Evolutionary conservation across 2,797 vertebrate genomes (phyloP).

Genomic region (Bradypus variegatus): DNA sequence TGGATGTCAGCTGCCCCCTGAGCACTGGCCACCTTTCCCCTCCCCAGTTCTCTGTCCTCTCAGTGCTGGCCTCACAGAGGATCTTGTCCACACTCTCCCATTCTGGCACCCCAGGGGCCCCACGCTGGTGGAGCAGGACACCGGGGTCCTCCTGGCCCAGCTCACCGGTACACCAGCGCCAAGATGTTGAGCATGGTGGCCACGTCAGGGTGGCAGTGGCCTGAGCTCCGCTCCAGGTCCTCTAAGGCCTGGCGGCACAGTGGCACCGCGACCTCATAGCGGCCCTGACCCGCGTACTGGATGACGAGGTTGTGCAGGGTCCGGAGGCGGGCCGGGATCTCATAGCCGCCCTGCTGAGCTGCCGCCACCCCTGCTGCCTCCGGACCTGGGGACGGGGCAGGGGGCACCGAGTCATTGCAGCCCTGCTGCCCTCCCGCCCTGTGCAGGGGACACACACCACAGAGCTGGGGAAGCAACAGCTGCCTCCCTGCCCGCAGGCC

Average conservation of each 20-base stretch:
- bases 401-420: rapidly evolving
- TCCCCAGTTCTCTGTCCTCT: background rate
- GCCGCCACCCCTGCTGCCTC: constrained; percentile 72
- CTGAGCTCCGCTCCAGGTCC: constrained; percentile 88
- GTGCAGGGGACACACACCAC: too few relatives aligned
- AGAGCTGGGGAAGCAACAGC: background rate
- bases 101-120: background rate
- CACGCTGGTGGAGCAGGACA: background rate
- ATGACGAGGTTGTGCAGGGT: constrained; percentile 91
- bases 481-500: background rate
- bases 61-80: too few relatives aligned
- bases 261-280: constrained; percentile 88
- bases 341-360: constrained; percentile 86
- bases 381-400: constrained; percentile 58
- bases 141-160: background rate
- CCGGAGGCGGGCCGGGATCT: constrained; percentile 86
- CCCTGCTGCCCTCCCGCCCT: too few relatives aligned
- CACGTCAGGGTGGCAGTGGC: constrained; percentile 88
- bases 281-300: constrained; percentile 88
- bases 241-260: constrained; percentile 90
- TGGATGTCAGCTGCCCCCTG: background rate
- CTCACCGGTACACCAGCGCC: constrained; percentile 86
- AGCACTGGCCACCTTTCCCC: background rate
- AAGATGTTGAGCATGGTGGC: constrained; percentile 92
- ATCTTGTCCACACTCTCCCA: background rate